phyloP scores from a whole-genome alignment of 1,140 invertebrate genomes.

The Zaprionus inermis region DNA sequence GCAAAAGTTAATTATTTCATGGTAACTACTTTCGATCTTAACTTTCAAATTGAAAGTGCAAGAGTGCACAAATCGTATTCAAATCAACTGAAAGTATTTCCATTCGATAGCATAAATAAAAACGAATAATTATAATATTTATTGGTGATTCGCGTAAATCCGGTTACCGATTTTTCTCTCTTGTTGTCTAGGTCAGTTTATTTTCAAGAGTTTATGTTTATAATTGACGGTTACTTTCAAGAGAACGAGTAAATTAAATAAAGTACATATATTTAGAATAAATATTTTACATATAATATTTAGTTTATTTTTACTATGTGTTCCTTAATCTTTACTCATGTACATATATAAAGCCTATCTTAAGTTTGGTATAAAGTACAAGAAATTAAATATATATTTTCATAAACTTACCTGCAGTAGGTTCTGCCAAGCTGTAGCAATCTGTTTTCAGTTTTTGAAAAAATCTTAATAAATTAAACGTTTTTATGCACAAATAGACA shows the following conservation, averaged over 20 bases:
- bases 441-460: not conserved
- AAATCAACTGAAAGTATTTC: conserved; percentile 8
- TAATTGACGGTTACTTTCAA: not conserved
- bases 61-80: conserved; percentile 1
- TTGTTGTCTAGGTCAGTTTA: conserved; percentile 50
- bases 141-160: conserved; percentile 8
- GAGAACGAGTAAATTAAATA: not conserved
- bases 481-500: not conserved
- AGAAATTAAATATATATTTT: not conserved
- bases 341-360: not conserved
- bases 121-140: conserved; percentile 1
- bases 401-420: not conserved
- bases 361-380: not conserved
- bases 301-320: too few species aligned
- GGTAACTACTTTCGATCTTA: conserved; percentile 12
- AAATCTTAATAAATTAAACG: not conserved
- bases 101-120: not conserved
- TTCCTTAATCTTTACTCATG: not conserved
- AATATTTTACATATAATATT: too few species aligned
- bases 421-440: not conserved
- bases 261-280: too few species aligned
- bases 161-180: conserved; percentile 2
- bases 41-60: conserved; percentile 14
- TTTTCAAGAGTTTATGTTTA: not conserved
- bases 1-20: conserved; percentile 18